Percentiles rank a stretch among this genome's conserved stretches.
phyloP scores from a whole-genome alignment of 2,113 vertebrate genomes.

The Tor tambroides region DNA sequence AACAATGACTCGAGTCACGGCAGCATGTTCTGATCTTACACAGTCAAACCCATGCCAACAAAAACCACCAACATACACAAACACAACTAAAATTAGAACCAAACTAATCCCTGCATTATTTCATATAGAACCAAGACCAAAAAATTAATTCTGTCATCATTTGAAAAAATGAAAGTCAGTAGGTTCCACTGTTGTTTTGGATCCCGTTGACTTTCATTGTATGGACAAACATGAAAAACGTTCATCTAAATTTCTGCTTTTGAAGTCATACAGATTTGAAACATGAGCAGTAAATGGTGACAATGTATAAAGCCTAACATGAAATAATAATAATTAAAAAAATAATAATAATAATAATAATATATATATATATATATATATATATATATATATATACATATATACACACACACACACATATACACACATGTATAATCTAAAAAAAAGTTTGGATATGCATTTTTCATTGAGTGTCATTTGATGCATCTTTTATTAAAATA shows the following conservation, averaged over 20 bases:
- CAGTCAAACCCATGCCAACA: not conserved
- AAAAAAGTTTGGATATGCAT: no score
- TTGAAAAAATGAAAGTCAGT: not conserved
- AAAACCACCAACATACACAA: not conserved
- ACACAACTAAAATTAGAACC: no score
- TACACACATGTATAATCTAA: no score
- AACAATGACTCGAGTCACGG: not conserved
- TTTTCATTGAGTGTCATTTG: no score
- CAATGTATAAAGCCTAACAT: no score
- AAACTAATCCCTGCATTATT: not conserved
- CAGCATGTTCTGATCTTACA: not conserved
- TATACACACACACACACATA: no score
- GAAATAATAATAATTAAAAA: no score
- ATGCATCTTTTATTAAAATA: no score
- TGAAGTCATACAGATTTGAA: not conserved
- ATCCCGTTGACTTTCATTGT: not conserved
- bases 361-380: no score
- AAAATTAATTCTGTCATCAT: not conserved
- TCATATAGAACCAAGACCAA: not conserved
- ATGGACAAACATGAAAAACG: not conserved
- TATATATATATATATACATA: no score
- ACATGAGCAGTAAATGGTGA: no score
- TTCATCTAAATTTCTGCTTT: not conserved
- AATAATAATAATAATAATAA: no score
- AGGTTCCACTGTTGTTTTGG: not conserved